Base-by-base conservation (phyloP, 2,797 vertebrate genomes). In the Psittacula derbiana region DNA sequence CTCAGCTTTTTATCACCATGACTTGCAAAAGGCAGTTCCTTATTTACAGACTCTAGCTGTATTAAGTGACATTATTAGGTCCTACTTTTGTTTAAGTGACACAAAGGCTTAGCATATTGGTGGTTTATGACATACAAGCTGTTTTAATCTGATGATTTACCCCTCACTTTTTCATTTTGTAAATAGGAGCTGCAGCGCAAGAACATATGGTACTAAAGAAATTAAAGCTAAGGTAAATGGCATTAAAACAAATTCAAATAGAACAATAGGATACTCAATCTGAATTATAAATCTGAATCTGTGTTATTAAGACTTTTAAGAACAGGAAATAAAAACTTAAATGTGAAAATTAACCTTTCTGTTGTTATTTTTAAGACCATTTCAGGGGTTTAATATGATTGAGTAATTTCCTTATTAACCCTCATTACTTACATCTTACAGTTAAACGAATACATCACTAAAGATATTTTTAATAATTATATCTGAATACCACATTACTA, bases 41-140 rank as follows among this genome's bases (percentile, higher is more conserved):
- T 97, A 94, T 97, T 97, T 98, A 93, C 97, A 97, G 95, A 97
- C 75, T 80, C 84, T 91, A 93, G 92, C 93, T 96, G 92, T 97
- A 97, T 96, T 97, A 98, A 98, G 97, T 97, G 97, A 97, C 97
- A 98, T 97, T 97, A 97, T 97, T 97, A 98, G 97, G 97, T 79
- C 95, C 93, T 97, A 86, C 97, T 98, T 97, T 97, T 97, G 90
- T 94, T 96, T 97, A 97, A 98, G 97, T 96, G 97, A 97, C 97
- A 96, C 74, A 64, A 81, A 95, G 92, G 94, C 93, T 97, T 94
- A 95, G 95, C 90, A 92, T 95, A 97, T 98, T 97, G 97, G 96
- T 95, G 93, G 88, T 97, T 97, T 97, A 97, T 90, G 95, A 97
- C 96, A 97, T 82, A 92, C 52, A 96, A 95, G 80, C 95, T 96